phyloP scores from a whole-genome alignment of 2,797 vertebrate species.

The Gouania willdenowi region DNA sequence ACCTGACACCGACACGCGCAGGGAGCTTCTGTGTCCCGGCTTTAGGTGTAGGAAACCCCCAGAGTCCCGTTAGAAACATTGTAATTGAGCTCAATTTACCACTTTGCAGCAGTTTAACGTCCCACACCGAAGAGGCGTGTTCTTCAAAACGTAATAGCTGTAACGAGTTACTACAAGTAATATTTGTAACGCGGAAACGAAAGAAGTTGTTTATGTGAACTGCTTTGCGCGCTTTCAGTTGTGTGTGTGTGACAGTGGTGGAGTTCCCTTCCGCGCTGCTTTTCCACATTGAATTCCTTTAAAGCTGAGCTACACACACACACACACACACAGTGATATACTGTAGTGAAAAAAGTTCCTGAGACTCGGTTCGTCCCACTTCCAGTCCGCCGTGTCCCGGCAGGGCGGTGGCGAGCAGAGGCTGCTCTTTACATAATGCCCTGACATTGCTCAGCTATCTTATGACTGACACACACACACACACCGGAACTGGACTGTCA shows the following conservation, averaged over 20 bases:
- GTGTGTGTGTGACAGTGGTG: slow-evolving; percentile 21
- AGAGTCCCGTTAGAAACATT: slow-evolving; percentile 7
- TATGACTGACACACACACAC: slow-evolving; percentile 68
- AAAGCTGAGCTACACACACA: too few relatives aligned
- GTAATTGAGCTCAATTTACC: slow-evolving; percentile 21
- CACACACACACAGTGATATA: background rate
- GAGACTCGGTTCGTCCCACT: slow-evolving; percentile 25
- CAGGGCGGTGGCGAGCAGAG: slow-evolving; percentile 79
- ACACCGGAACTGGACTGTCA: slow-evolving; percentile 57
- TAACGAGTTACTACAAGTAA: background rate
- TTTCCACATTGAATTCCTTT: too few relatives aligned
- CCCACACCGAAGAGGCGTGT: too few relatives aligned
- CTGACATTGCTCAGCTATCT: slow-evolving; percentile 80
- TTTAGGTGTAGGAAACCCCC: too few relatives aligned
- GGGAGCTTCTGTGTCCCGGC: too few relatives aligned
- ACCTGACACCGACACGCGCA: background rate
- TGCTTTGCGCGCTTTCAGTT: slow-evolving; percentile 56
- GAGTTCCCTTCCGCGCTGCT: too few relatives aligned
- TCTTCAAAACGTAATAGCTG: too few relatives aligned
- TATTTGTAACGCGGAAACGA: slow-evolving; percentile 44
- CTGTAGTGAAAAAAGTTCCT: background rate
- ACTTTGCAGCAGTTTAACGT: too few relatives aligned
- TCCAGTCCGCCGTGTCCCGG: slow-evolving; percentile 43
- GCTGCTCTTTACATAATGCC: slow-evolving; percentile 80
- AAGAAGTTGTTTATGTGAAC: slow-evolving; percentile 47